These are phyloP conservation scores for Oncorhynchus mykiss DNA, from an alignment of 2,113 vertebrate species.

Conservation along the genomic window DNA sequence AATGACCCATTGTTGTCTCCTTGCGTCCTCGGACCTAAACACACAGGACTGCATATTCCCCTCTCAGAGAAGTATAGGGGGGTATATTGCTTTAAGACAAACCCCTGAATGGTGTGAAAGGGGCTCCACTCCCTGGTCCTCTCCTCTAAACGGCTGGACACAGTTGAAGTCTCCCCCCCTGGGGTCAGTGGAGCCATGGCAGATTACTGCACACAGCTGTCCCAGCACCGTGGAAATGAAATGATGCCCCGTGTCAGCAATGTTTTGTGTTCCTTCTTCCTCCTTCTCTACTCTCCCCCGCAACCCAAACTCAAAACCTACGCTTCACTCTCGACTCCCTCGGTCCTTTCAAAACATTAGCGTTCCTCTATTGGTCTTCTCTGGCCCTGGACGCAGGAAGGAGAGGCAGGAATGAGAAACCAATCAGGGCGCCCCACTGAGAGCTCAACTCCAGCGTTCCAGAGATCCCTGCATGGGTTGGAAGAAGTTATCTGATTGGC, in stretches of 20 bases:
- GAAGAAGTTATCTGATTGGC: conserved; percentile 40
- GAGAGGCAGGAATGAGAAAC: background rate
- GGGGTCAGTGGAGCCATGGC: conserved; percentile 80
- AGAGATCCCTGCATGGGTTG: background rate
- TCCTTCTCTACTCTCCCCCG: background rate
- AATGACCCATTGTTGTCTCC: conserved; percentile 15
- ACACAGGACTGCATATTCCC: conserved; percentile 30
- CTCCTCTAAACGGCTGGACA: conserved; percentile 51
- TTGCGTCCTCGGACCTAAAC: conserved; percentile 37
- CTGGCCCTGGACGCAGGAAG: conserved; percentile 13
- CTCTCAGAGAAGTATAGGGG: conserved; percentile 27
- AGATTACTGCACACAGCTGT: conserved; percentile 98
- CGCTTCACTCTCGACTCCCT: background rate
- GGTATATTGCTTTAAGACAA: conserved; percentile 50
- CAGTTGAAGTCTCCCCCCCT: conserved; percentile 53
- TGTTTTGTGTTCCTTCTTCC: conserved; percentile 45
- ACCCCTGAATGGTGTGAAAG: conserved; percentile 44
- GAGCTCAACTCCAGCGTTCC: background rate
- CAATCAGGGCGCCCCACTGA: background rate
- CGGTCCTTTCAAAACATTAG: conserved; percentile 23
- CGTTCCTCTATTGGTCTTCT: conserved; percentile 11
- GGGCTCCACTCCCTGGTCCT: conserved; percentile 11
- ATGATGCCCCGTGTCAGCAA: conserved; percentile 83
- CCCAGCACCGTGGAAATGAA: conserved; percentile 96
- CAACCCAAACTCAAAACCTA: background rate